Conservation (phyloP, 1,140 invertebrate genomes). For the Procambarus clarkii region DNA sequence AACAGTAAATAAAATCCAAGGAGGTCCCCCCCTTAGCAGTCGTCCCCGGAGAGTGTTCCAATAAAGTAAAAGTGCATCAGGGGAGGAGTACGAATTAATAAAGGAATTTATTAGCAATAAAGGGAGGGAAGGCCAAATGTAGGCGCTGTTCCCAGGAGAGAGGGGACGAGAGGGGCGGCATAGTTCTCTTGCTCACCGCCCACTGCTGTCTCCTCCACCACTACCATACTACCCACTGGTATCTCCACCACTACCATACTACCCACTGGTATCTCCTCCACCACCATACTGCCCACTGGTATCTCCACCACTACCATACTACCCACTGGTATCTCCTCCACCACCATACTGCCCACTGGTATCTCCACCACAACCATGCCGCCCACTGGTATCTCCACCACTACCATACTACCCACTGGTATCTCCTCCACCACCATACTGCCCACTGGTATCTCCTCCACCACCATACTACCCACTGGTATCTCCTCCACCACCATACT, state of each 20-base stretch:
- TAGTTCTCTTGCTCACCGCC: not conserved
- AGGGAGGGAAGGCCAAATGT: constrained; percentile 62
- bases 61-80: constrained; percentile 70
- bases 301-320: too few species aligned
- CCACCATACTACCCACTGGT: too few species aligned
- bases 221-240: too few species aligned
- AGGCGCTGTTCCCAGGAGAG: constrained; percentile 43
- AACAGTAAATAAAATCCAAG: constrained; percentile 53
- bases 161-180: constrained; percentile 37
- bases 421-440: too few species aligned
- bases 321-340: too few species aligned
- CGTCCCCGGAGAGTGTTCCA: constrained; percentile 45
- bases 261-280: not conserved
- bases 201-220: not conserved
- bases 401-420: too few species aligned
- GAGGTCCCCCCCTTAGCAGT: not conserved
- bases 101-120: constrained; percentile 71
- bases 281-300: too few species aligned
- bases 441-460: too few species aligned
- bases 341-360: too few species aligned
- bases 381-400: too few species aligned
- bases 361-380: too few species aligned
- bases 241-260: not conserved
- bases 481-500: too few species aligned
- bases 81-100: constrained; percentile 69